phyloP scores from a whole-genome alignment of 2,113 vertebrate species.

The Uria lomvia region DNA sequence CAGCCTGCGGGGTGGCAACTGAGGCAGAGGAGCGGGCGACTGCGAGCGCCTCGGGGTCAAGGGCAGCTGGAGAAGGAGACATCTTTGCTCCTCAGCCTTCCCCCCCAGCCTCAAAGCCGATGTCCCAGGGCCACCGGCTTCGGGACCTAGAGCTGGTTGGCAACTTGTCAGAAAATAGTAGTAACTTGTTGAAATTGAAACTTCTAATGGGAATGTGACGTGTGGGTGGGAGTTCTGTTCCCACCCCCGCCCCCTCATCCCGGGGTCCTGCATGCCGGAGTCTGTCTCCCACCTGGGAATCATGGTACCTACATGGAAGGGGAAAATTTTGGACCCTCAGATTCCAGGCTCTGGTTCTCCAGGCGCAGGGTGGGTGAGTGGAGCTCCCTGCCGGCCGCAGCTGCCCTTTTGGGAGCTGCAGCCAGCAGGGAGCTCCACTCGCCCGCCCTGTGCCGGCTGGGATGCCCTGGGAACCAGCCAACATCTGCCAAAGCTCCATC shows the following conservation, averaged over 20 bases:
- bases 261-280: accelerated
- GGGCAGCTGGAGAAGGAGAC: background rate
- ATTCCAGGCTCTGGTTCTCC: background rate
- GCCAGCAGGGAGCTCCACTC: background rate
- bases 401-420: background rate
- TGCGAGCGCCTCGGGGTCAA: accelerated
- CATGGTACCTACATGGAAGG: background rate
- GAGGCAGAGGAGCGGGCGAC: accelerated
- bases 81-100: background rate
- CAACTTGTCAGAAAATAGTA: background rate
- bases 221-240: background rate
- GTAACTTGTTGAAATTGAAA: background rate
- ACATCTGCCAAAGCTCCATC: background rate
- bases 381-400: background rate
- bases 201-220: background rate
- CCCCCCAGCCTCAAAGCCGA: accelerated
- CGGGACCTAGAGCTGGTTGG: accelerated
- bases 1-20: accelerated
- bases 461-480: background rate
- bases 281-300: background rate
- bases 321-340: background rate
- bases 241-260: too few species aligned
- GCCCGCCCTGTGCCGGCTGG: background rate
- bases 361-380: background rate
- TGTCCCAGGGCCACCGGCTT: background rate